Percentiles rank a stretch among this genome's conserved stretches.
Evolutionary conservation across 2,113 vertebrate species (phyloP).

Genomic region (Piliocolobus tephrosceles): DNA sequence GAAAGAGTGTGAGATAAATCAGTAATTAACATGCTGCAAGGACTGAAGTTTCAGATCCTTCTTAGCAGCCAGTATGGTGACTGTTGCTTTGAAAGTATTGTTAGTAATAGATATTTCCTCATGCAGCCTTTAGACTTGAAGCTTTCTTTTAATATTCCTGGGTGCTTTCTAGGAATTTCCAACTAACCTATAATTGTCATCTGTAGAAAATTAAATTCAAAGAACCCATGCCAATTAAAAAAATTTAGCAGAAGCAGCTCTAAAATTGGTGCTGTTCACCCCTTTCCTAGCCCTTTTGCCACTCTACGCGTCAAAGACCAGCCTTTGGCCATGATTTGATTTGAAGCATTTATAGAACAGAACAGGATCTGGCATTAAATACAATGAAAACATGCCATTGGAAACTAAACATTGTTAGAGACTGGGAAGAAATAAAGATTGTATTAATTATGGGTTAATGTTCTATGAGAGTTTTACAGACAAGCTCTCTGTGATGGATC

Average conservation of each 20-base stretch:
- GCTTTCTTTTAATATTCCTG: conserved; percentile 40
- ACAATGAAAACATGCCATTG: not conserved
- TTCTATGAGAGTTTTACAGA: not conserved
- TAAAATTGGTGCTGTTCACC: not conserved
- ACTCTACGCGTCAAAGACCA: not conserved
- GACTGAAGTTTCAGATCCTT: conserved; percentile 69
- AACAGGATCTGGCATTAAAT: not conserved
- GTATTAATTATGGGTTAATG: conserved; percentile 44
- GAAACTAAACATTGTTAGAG: conserved; percentile 43
- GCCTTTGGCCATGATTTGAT: conserved; percentile 14
- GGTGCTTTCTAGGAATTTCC: conserved; percentile 44
- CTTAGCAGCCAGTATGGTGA: conserved; percentile 48
- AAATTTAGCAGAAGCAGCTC: not conserved
- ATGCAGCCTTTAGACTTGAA: conserved; percentile 62
- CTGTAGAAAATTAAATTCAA: conserved; percentile 7
- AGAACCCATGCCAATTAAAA: conserved; percentile 25
- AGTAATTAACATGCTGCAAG: conserved; percentile 73
- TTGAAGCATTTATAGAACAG: not conserved
- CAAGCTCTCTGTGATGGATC: not conserved
- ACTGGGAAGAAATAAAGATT: conserved; percentile 18
- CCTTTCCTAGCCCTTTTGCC: not conserved
- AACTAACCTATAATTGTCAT: conserved; percentile 25
- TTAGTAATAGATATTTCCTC: conserved; percentile 75
- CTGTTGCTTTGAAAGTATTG: conserved; percentile 73
- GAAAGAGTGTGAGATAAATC: conserved; percentile 71